Percentiles rank a stretch among this genome's conserved stretches.
Conservation (phyloP, 2,113 vertebrate species). For the Carlito syrichta region DNA sequence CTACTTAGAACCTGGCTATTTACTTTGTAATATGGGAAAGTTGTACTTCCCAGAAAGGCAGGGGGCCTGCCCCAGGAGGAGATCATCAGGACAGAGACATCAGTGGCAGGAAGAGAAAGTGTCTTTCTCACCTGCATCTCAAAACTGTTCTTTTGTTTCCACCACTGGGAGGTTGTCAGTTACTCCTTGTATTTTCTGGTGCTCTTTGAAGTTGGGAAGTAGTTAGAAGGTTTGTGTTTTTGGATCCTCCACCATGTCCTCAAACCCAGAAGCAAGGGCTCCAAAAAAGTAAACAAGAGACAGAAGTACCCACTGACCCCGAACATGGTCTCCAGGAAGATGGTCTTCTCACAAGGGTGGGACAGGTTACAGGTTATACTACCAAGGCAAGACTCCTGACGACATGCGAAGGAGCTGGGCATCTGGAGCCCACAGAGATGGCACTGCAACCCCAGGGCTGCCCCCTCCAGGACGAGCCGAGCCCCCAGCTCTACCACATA, state of each 20-base stretch:
- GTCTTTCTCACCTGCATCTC: slow-evolving; percentile 49
- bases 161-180: not conserved
- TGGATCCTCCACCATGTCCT: slow-evolving; percentile 17
- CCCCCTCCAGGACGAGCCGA: no score
- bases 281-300: slow-evolving; percentile 57
- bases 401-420: no score
- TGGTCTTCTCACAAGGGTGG: slow-evolving; percentile 64
- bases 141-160: slow-evolving; percentile 39
- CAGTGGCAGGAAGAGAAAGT: not conserved
- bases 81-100: not conserved
- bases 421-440: no score
- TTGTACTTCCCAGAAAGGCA: not conserved
- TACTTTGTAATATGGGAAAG: not conserved
- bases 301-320: slow-evolving; percentile 61
- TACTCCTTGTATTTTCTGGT: not conserved
- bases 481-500: no score
- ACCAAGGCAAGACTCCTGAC: no score
- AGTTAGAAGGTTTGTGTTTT: slow-evolving; percentile 14
- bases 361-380: no score
- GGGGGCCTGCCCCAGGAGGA: not conserved
- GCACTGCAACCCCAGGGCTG: no score
- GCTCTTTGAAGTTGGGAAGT: not conserved
- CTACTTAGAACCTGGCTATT: not conserved
- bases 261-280: slow-evolving; percentile 60
- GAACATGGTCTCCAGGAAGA: slow-evolving; percentile 68